Evolutionary conservation across 1,140 invertebrate genomes (phyloP).

Genomic region (Cydia amplana): DNA sequence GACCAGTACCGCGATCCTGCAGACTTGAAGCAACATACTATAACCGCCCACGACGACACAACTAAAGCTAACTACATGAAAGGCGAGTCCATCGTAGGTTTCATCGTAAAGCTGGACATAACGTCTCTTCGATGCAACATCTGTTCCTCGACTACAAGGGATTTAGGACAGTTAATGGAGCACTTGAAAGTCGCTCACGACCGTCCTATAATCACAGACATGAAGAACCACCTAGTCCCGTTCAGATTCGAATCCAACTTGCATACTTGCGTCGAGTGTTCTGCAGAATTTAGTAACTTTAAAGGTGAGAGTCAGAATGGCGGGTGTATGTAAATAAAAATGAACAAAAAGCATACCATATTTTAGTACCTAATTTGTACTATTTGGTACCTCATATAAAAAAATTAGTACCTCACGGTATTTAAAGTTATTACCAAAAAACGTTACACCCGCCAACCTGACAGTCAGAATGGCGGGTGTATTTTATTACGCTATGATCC

Average conservation of each 20-base stretch:
- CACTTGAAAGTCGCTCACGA: constrained; percentile 51
- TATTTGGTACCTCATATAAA: too few relatives aligned
- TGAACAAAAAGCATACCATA: too few relatives aligned
- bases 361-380: too few relatives aligned
- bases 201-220: constrained; percentile 41
- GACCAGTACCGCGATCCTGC: constrained; percentile 45
- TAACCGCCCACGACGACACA: constrained; percentile 43
- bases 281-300: constrained; percentile 55
- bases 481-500: too few relatives aligned
- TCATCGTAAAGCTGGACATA: constrained; percentile 61
- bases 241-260: constrained; percentile 51
- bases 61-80: constrained; percentile 47
- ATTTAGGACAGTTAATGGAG: constrained; percentile 43
- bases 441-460: too few relatives aligned
- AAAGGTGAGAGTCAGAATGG: too few relatives aligned
- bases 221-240: constrained; percentile 56
- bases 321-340: too few relatives aligned
- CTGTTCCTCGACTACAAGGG: constrained; percentile 40
- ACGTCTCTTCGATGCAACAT: constrained; percentile 52
- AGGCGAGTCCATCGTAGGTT: constrained; percentile 39
- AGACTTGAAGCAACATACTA: constrained; percentile 54
- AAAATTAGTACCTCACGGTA: too few relatives aligned
- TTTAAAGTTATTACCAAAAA: too few relatives aligned
- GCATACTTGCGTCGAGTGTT: constrained; percentile 52
- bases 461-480: too few relatives aligned